Conservation (phyloP, 1,140 invertebrate genomes). For the Hypsibius dujardini region DNA sequence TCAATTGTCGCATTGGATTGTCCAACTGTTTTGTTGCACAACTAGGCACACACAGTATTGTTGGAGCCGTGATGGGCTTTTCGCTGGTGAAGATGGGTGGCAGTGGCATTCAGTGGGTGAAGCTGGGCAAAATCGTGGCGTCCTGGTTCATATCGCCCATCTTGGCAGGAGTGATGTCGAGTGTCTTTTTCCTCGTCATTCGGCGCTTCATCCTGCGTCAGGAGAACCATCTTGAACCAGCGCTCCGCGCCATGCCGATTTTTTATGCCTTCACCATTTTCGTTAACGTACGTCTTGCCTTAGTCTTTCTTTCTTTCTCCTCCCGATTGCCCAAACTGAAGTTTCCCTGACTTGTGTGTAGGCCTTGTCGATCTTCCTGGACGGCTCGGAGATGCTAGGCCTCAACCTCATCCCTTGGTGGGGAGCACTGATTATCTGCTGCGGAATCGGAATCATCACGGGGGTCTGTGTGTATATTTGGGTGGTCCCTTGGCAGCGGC, state of each 20-base stretch:
- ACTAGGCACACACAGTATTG: constrained; percentile 71
- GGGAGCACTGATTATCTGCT: constrained; percentile 53
- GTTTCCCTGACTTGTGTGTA: constrained; percentile 19
- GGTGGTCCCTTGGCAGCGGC: constrained; percentile 61
- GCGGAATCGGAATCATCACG: constrained; percentile 47
- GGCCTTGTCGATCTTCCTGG: constrained; percentile 27
- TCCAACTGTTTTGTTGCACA: constrained; percentile 24
- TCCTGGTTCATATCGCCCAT: constrained; percentile 95
- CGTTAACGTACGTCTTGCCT: constrained; percentile 56
- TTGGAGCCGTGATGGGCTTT: constrained; percentile 91
- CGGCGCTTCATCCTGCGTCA: constrained; percentile 56
- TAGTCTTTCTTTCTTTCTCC: too few relatives aligned
- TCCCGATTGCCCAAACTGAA: too few relatives aligned
- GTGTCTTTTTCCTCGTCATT: constrained; percentile 58
- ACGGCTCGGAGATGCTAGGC: constrained; percentile 48
- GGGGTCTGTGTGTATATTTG: constrained; percentile 53
- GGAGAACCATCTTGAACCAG: constrained; percentile 60
- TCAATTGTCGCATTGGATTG: not conserved
- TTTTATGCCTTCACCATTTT: constrained; percentile 80
- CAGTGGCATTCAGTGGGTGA: constrained; percentile 62
- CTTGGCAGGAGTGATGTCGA: constrained; percentile 74
- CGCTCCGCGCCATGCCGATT: constrained; percentile 63
- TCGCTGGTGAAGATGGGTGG: constrained; percentile 74
- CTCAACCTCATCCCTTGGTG: constrained; percentile 73
- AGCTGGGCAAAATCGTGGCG: constrained; percentile 61